phyloP scores from a whole-genome alignment of 1,140 invertebrate genomes.

The Drosophila funebris region DNA sequence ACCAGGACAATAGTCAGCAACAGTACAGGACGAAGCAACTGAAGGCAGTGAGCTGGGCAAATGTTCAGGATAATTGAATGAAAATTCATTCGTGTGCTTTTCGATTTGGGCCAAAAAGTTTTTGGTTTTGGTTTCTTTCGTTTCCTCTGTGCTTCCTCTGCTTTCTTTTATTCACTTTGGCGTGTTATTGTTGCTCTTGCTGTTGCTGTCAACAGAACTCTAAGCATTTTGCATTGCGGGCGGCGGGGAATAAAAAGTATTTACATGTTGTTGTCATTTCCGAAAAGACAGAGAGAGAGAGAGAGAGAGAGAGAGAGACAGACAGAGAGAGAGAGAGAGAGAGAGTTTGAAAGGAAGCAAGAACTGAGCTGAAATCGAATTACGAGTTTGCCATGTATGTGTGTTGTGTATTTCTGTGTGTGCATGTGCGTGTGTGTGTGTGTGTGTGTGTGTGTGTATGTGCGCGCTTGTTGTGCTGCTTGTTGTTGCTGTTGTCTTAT shows the following conservation, averaged over 20 bases:
- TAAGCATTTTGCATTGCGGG: conserved; percentile 39
- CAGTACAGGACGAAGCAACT: neutral
- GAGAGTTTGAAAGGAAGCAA: neutral
- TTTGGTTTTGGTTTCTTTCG: conserved; percentile 25
- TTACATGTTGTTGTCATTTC: conserved; percentile 76
- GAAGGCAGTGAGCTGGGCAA: conserved; percentile 30
- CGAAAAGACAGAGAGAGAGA: neutral
- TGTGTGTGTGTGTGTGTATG: conserved; percentile 2
- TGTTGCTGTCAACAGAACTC: conserved; percentile 52
- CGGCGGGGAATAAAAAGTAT: conserved; percentile 56
- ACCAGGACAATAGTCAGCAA: neutral
- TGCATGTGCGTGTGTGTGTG: neutral
- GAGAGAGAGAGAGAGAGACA: neutral
- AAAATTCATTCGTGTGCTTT: conserved; percentile 81
- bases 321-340: too few species aligned
- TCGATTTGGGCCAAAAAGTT: conserved; percentile 65
- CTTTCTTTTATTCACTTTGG: neutral
- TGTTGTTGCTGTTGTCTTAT: conserved; percentile 64
- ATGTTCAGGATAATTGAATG: conserved; percentile 80
- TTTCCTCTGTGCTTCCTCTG: neutral
- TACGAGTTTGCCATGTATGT: conserved; percentile 41
- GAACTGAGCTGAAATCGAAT: conserved; percentile 62
- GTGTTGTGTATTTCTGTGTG: neutral
- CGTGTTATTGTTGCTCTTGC: neutral
- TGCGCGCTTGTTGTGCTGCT: neutral